Evolutionary conservation across 2,113 vertebrate species (phyloP).

Genomic region (Mystacornis crossleyi): DNA sequence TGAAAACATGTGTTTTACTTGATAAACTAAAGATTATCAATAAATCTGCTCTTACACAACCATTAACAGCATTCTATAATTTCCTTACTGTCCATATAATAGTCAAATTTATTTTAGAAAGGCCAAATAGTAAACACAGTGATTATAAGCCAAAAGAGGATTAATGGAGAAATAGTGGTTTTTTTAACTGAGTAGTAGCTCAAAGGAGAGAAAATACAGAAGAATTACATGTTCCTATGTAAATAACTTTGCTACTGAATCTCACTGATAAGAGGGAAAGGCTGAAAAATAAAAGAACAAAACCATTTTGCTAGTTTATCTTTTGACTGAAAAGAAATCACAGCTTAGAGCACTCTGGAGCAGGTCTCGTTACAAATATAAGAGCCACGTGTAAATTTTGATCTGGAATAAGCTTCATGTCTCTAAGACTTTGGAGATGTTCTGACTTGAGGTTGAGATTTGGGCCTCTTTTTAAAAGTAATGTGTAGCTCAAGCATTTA

Average conservation of each 20-base stretch:
- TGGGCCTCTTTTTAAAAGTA: neutral
- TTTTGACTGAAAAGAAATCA: slow-evolving; percentile 19
- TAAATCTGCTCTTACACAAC: slow-evolving; percentile 18
- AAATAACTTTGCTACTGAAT: slow-evolving; percentile 3
- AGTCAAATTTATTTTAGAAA: slow-evolving; percentile 38
- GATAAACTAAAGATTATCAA: slow-evolving; percentile 25
- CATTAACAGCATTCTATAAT: slow-evolving; percentile 23
- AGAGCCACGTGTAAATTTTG: neutral
- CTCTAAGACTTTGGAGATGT: neutral
- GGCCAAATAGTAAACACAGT: slow-evolving; percentile 52
- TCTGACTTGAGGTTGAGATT: neutral
- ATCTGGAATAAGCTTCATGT: neutral
- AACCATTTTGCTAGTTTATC: neutral
- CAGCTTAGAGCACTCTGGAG: neutral
- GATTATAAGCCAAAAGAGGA: slow-evolving; percentile 41
- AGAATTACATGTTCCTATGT: slow-evolving; percentile 18
- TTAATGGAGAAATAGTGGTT: neutral
- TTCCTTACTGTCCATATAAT: slow-evolving; percentile 10
- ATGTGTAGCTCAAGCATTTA: neutral
- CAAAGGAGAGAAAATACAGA: neutral
- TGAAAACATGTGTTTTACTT: slow-evolving; percentile 21
- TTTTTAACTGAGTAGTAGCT: neutral
- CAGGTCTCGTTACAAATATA: neutral
- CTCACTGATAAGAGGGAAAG: neutral
- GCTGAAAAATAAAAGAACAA: neutral